Evolutionary conservation across 2,113 vertebrate genomes (phyloP).

Genomic region (Perognathus longimembris): DNA sequence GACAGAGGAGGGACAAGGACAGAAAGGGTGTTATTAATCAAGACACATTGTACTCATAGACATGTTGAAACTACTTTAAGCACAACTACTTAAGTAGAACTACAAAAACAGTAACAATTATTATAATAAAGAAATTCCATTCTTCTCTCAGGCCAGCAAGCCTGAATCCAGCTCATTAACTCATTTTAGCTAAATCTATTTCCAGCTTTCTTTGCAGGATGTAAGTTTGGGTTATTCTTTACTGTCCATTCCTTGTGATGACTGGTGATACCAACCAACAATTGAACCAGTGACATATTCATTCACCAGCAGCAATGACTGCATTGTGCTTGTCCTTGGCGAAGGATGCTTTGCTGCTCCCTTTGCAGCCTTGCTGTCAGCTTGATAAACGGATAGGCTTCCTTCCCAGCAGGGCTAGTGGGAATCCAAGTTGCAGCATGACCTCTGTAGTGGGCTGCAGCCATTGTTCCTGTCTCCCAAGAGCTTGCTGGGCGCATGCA

Average conservation of each 20-base stretch:
- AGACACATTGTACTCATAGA: too few relatives aligned
- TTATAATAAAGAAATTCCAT: not conserved
- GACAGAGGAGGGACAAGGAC: too few relatives aligned
- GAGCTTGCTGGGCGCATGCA: not conserved
- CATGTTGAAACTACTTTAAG: too few relatives aligned
- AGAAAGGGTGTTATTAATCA: too few relatives aligned
- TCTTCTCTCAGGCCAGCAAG: conserved; percentile 23
- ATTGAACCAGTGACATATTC: conserved; percentile 66
- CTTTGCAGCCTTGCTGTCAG: conserved; percentile 61
- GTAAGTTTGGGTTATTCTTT: conserved; percentile 66
- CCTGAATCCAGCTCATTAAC: conserved; percentile 56
- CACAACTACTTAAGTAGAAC: too few relatives aligned
- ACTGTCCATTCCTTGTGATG: conserved; percentile 59
- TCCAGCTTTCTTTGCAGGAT: conserved; percentile 62
- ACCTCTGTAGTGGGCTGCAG: conserved; percentile 50
- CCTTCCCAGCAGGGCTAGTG: conserved; percentile 74
- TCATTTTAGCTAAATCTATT: conserved; percentile 64
- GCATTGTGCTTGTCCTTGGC: conserved; percentile 70
- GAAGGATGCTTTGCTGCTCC: conserved; percentile 63
- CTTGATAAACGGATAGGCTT: conserved; percentile 74
- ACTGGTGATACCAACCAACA: conserved; percentile 14
- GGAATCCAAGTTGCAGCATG: conserved; percentile 64
- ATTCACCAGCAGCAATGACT: conserved; percentile 61
- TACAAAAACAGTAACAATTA: too few relatives aligned
- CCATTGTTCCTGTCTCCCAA: conserved; percentile 32